phyloP scores from a whole-genome alignment of 2,888 invertebrate species.

The Sarcophaga carnaria region DNA sequence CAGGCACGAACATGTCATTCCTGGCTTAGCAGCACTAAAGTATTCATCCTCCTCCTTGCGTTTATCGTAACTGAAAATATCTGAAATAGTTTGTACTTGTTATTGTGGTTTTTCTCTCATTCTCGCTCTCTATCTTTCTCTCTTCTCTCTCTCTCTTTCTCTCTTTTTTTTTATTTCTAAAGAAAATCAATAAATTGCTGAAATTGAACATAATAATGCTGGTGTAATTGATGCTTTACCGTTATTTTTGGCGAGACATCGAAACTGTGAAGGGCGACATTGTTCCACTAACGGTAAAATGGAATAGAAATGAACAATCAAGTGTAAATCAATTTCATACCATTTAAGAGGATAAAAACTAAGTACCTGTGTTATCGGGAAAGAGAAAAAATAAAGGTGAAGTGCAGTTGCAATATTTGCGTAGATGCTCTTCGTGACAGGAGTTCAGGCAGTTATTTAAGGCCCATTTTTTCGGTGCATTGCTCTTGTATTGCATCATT shows the following conservation, averaged over 20 bases:
- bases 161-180: neutral
- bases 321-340: neutral
- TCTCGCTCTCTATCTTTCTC: too few species aligned
- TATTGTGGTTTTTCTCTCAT: constrained; percentile 2
- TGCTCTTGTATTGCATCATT: neutral
- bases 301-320: neutral
- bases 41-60: constrained; percentile 75
- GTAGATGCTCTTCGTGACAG: constrained; percentile 78
- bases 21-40: constrained; percentile 75
- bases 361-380: constrained; percentile 71
- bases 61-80: constrained; percentile 78
- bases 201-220: neutral
- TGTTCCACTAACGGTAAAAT: constrained; percentile 63
- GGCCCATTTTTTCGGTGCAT: constrained; percentile 49
- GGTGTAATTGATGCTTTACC: constrained; percentile 69
- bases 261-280: constrained; percentile 74
- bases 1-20: constrained; percentile 79
- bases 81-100: constrained; percentile 64
- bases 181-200: constrained; percentile 11
- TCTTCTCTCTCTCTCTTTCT: too few species aligned
- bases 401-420: constrained; percentile 78
- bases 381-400: constrained; percentile 75
- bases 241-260: constrained; percentile 76
- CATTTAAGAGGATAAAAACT: neutral
- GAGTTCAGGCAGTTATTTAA: constrained; percentile 77